Percentiles rank a stretch among this genome's conserved stretches.
Conservation (phyloP, 2,888 invertebrate species). For the Pinctada fucata region DNA sequence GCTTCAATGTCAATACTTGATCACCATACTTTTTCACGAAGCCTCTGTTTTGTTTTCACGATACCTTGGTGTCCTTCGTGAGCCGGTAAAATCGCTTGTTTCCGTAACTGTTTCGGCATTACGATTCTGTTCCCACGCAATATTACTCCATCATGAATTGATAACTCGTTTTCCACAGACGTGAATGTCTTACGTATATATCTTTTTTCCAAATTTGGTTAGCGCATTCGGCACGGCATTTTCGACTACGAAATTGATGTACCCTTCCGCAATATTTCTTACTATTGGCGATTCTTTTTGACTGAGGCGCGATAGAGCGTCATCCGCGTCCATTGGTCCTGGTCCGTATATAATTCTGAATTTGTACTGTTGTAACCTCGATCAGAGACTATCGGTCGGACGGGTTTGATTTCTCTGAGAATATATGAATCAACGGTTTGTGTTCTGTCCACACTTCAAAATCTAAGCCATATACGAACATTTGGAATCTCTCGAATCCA, state of each 20-base stretch:
- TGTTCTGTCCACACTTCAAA: no score
- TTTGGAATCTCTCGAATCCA: neutral
- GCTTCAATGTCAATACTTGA: constrained; percentile 23
- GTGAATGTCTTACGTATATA: neutral
- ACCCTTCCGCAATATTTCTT: neutral
- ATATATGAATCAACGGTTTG: constrained; percentile 33
- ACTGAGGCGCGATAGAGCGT: neutral
- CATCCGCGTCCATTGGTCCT: neutral
- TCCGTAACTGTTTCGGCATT: neutral
- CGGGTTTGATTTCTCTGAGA: constrained; percentile 37
- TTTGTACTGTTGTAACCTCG: constrained; percentile 21
- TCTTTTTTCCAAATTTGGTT: constrained; percentile 4
- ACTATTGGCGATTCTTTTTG: neutral
- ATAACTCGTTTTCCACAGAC: neutral
- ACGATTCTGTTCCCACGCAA: neutral
- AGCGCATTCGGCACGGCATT: neutral
- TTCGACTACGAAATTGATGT: neutral
- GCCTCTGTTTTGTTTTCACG: constrained; percentile 25
- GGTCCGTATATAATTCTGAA: constrained; percentile 15
- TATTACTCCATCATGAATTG: constrained; percentile 4
- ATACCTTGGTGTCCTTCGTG: constrained; percentile 30
- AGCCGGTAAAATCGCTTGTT: neutral
- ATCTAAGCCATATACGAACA: no score
- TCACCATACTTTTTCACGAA: constrained; percentile 32
- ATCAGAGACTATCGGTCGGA: constrained; percentile 31